A percentile compares a stretch with the other conserved stretches of the same genome.
Conservation (phyloP, 1,140 invertebrate genomes). For the Penaeus indicus region DNA sequence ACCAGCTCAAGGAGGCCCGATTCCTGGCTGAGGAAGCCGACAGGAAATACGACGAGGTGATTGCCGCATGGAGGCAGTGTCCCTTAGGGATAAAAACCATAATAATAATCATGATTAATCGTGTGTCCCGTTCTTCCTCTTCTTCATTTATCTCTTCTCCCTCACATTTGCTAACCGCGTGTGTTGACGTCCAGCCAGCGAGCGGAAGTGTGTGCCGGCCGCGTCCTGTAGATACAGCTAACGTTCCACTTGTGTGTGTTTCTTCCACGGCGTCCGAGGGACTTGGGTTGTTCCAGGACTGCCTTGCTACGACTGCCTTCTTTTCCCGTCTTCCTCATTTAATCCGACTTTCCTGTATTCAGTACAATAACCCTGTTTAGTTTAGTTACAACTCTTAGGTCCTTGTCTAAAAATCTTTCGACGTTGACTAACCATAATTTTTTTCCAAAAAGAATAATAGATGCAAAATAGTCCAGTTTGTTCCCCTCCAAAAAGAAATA, state of each 20-base stretch:
- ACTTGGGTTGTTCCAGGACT: no score
- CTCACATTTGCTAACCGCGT: background rate
- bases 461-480: no score
- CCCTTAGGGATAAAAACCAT: background rate
- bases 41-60: conserved; percentile 99
- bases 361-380: no score
- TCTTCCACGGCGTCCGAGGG: background rate
- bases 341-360: no score
- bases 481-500: no score
- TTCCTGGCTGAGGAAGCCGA: conserved; percentile 99
- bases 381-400: no score
- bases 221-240: background rate
- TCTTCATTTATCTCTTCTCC: background rate
- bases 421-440: no score
- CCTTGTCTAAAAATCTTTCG: no score
- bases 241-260: background rate
- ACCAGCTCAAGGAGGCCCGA: conserved; percentile 99
- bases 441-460: no score
- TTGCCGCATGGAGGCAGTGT: conserved; percentile 15
- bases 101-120: background rate
- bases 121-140: background rate
- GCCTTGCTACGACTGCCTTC: no score
- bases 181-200: background rate
- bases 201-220: background rate
- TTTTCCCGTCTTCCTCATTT: no score